Base-by-base conservation (phyloP, 1,140 invertebrate genomes). In the Drosophila nigromelanica region DNA sequence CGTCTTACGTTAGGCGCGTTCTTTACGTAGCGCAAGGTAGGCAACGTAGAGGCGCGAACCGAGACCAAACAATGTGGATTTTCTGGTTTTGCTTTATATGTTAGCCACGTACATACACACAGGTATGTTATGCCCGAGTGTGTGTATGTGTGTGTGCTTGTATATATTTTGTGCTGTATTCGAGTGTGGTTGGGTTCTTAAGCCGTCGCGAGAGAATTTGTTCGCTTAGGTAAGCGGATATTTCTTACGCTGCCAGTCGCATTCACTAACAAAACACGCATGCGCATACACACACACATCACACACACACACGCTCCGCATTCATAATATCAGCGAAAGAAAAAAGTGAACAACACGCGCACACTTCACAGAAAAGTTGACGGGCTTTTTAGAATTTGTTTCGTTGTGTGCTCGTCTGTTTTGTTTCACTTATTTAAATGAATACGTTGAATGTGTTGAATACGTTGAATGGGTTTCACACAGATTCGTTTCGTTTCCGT, bases 31-130 rank as follows among this genome's bases (percentile, higher is more conserved):
- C 66, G 74, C 7, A 35, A 35, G 8, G 50, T 55, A 51, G 72
- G 42, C 30, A 55, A 66, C 55, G 68, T 69, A 60, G 52, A 60
- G 52, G 52, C 59, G 61, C 64, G 70, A 50, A 40, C 47, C 64
- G 58, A 70, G 54, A 68, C 47, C 70, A 55, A 86, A 66, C 80
- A 91, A 87, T 87, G 89, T 90, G 75, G 90, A 90, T 77, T 87
- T 91, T 91, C 90, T 91, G 86, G 90, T 91, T 91, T 91, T 58
- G 75, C 78, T 91, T 89, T 90, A 64, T 90, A 40, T 90, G 76
- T 82, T 75, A 73, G 70, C 75, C 66, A 73, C 70, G 79, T 82
- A 47, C 69, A 58, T 71, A 56, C 61, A 58, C 48, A 69, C 50
- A 60, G 27, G 62, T 64, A 56, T 68, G 40, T 59, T 70, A 43